These are phyloP conservation scores for Nibea coibor DNA, from an alignment of 2,113 vertebrate species.

Conservation along the genomic window DNA sequence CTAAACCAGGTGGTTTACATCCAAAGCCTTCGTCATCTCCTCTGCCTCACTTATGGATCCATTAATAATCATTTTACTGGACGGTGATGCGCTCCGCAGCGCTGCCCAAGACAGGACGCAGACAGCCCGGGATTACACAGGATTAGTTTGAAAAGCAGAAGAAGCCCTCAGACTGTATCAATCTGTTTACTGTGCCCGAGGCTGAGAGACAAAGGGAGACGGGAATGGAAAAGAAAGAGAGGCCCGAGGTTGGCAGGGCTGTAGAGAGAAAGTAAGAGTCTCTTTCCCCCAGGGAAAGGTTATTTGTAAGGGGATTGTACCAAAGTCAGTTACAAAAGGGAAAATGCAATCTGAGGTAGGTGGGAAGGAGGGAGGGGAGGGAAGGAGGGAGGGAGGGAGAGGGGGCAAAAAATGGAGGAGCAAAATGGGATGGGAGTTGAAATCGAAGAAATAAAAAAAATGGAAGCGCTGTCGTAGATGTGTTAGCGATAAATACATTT, in stretches of 20 bases:
- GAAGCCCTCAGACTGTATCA: slow-evolving; percentile 54
- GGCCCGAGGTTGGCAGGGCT: slow-evolving; percentile 34
- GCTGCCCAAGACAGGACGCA: slow-evolving; percentile 41
- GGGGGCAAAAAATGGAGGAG: slow-evolving; percentile 20
- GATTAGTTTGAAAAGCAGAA: slow-evolving; percentile 64
- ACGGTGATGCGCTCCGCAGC: slow-evolving; percentile 33
- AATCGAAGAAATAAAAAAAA: slow-evolving; percentile 41
- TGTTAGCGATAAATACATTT: slow-evolving; percentile 52
- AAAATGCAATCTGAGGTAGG: slow-evolving; percentile 61
- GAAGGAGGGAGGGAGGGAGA: neutral
- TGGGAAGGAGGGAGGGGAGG: neutral
- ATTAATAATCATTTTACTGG: slow-evolving; percentile 53
- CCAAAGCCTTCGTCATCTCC: neutral
- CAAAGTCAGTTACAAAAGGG: slow-evolving; percentile 70
- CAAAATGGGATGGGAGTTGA: slow-evolving; percentile 45
- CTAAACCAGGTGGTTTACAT: neutral
- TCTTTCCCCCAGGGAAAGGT: slow-evolving; percentile 68
- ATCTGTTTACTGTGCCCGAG: slow-evolving; percentile 54
- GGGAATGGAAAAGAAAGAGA: slow-evolving; percentile 39
- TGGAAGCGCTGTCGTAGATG: slow-evolving; percentile 39
- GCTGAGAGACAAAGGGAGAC: slow-evolving; percentile 61
- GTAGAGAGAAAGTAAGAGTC: slow-evolving; percentile 50
- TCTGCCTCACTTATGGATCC: slow-evolving; percentile 31
- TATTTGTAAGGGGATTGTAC: slow-evolving; percentile 77
- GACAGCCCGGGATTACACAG: slow-evolving; percentile 67